Base-by-base conservation (phyloP, 2,888 invertebrate species). In the Saturnia pavonia region DNA sequence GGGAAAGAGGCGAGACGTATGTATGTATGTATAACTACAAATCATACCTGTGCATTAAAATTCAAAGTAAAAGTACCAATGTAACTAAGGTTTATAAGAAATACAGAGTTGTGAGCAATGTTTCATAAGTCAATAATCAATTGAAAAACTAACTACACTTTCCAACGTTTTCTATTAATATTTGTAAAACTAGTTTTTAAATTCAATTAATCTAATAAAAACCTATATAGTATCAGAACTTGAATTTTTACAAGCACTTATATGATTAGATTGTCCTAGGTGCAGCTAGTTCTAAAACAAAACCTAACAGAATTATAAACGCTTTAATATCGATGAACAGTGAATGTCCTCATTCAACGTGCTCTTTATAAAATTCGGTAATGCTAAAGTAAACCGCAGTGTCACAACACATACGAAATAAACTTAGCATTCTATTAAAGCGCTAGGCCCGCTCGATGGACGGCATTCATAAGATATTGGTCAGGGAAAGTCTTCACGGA, bases 351-450 rank as follows among this genome's bases (percentile, higher is more conserved):
- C 16, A 34, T 68, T 48, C 22, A 54, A 48, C 40, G 12, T 63
- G 14, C 51, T 14, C 40, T 40, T 34, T 27, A 27, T 60, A 48
- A n/a, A 22, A 51, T 63, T 45, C n/a, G 63, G 22, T 16, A 27
- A 40, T 51, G 19, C 42, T 22, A 40, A 25, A 48, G 43, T 69
- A 65, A 48, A 34, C n/a, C 45, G 25, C 69, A 48, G 51, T 70
- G 66, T 66, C 66, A 54, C 70, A 70, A 65, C 42, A 42, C 66
- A 65, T 14, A 66, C 51, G 40, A 71, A 74, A 74, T 72, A 72
- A 76, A 80, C 77, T 86, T 84, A 81, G 72, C 74, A 85, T 84
- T 85, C 85, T 73, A 70, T 70, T 70, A 72, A 76, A 75, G 80
- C 78, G 74, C 74, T 77, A 74, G 75, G 72, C 74, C 72, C 65